Conservation (phyloP, 2,888 invertebrate genomes). For the Troides aeacus region DNA sequence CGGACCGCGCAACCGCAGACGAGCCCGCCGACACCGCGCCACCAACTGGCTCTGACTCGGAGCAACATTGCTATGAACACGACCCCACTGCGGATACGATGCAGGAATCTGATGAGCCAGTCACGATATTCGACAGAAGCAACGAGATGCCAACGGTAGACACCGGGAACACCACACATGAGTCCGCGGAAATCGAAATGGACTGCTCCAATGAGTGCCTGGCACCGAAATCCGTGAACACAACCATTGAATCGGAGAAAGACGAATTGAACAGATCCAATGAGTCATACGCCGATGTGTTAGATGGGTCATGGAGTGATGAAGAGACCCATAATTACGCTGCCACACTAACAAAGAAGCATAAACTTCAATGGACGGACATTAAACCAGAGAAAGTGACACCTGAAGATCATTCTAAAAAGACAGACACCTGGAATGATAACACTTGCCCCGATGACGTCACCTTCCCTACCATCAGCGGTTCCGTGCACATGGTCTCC, state of each 20-base stretch:
- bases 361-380: constrained; percentile 57
- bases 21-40: constrained; percentile 62
- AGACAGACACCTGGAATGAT: constrained; percentile 89
- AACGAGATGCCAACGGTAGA: constrained; percentile 44
- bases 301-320: constrained; percentile 67
- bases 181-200: constrained; percentile 44
- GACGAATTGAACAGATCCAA: constrained; percentile 71
- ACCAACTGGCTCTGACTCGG: constrained; percentile 66
- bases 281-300: constrained; percentile 70
- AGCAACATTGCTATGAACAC: constrained; percentile 3
- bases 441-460: constrained; percentile 88
- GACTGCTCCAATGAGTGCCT: constrained; percentile 71
- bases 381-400: constrained; percentile 43
- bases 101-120: constrained; percentile 20
- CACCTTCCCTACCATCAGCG: constrained; percentile 90
- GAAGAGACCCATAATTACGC: constrained; percentile 36
- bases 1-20: constrained; percentile 79
- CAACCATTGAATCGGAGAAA: constrained; percentile 60
- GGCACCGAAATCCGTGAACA: constrained; percentile 60
- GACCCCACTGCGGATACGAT: constrained; percentile 28
- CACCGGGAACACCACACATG: constrained; percentile 43
- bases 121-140: constrained; percentile 36
- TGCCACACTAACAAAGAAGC: constrained; percentile 46
- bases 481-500: constrained; percentile 85
- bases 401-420: constrained; percentile 44